Conservation (phyloP, 2,113 vertebrate species). For the Spheniscus mendiculus region DNA sequence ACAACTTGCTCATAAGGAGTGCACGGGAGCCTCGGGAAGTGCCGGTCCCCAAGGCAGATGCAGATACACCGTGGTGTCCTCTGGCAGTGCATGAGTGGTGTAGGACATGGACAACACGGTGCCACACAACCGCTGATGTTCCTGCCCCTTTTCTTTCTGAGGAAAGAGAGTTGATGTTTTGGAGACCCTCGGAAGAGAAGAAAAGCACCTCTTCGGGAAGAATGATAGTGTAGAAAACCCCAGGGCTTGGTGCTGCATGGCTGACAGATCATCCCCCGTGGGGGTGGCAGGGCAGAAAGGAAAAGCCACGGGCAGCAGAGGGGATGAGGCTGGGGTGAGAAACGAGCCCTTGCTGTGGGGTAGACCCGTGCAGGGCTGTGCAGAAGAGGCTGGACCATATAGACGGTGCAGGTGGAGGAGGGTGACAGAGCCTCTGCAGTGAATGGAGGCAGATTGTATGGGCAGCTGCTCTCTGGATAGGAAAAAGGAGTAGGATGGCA, state of each 20-base stretch:
- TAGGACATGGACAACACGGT: background rate
- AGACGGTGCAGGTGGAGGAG: background rate
- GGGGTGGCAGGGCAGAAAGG: background rate
- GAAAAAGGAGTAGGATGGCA: background rate
- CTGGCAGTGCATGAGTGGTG: rapidly evolving
- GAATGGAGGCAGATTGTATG: rapidly evolving
- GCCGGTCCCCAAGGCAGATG: background rate
- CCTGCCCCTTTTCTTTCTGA: background rate
- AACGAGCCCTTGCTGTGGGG: rapidly evolving
- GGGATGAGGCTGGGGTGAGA: background rate
- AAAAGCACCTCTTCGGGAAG: background rate
- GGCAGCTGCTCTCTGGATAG: background rate
- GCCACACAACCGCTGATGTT: background rate
- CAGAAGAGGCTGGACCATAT: background rate
- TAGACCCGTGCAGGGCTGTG: background rate
- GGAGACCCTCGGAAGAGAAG: background rate
- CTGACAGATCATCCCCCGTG: rapidly evolving
- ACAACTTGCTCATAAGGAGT: background rate
- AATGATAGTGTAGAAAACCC: background rate
- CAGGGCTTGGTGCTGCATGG: background rate
- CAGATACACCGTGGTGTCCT: background rate
- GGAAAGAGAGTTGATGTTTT: background rate
- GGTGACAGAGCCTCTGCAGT: background rate
- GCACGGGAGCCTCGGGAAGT: background rate
- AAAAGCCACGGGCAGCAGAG: rapidly evolving